Evolutionary conservation across 1,140 invertebrate genomes (phyloP), one percentile per base, ranked within the genome.

Genomic region (Agraylea sexmaculata): DNA sequence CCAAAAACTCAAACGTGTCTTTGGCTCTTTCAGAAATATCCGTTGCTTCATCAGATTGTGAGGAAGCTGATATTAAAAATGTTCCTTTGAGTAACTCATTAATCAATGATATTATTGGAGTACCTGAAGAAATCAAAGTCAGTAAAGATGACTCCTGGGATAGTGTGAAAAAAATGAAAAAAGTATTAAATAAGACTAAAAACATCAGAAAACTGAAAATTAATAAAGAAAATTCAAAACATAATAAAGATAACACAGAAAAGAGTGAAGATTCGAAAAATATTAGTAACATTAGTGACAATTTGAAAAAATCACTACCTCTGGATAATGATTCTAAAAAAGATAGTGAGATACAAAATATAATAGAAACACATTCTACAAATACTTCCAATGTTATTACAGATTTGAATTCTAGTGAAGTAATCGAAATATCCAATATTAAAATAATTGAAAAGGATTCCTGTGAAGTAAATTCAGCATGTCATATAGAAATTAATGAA

Each of bases 111-210:
- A 25, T 25, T 25, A 7, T n/a, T 7, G 7, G 7, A 7, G 23
- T 7, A 25, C n/a, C 23, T 6, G 23, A 7, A 7, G n/a, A 25
- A 25, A 7, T 25, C n/a, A 7, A 7, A 25, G 23, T 13, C 16
- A 23, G 6, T 3, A 40, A 40, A n/a, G 38, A 31, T 32, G 23
- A 40, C 5, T 13, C 29, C 5, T 40, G 38, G 38, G 33, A 40
- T 18, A 40, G 25, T 40, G 38, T 40, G 10, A 40, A 21, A 16
- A 40, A 32, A 15, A 40, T 40, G 38, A 40, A 40, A 21, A 31
- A 22, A 23, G 28, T 13, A 3, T 32, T 40, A 22, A 40, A 40
- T 20, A 40, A 40, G 33, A 18, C 29, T n/a, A n/a, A n/a, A n/a
- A n/a, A n/a, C 2, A 8, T 12, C 7, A 12, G 29, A 13, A 40